These are phyloP conservation scores for Neria commutata DNA, from an alignment of 2,888 invertebrate species.

Conservation along the genomic window DNA sequence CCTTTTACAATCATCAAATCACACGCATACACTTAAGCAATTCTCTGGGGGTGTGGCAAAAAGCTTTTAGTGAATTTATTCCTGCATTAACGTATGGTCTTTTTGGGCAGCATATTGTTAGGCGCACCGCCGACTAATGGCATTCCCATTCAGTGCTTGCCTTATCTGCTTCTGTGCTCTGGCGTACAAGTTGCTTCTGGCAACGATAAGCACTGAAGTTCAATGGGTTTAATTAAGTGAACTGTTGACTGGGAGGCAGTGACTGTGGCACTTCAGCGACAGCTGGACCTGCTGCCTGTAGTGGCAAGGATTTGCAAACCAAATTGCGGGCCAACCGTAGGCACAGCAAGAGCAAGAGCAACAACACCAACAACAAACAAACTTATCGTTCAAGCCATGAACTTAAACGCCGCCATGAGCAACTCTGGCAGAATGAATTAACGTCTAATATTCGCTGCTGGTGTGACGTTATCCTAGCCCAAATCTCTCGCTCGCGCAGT, in stretches of 20 bases:
- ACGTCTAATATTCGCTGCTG: too few species aligned
- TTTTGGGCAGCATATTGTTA: background rate
- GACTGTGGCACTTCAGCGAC: too few species aligned
- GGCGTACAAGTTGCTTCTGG: background rate
- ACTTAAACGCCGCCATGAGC: too few species aligned
- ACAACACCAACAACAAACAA: too few species aligned
- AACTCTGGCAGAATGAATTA: too few species aligned
- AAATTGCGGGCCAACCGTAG: too few species aligned
- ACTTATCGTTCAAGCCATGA: too few species aligned
- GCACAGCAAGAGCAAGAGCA: too few species aligned
- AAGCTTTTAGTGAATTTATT: slow-evolving; percentile 17
- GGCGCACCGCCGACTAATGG: slow-evolving; percentile 8
- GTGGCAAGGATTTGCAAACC: too few species aligned
- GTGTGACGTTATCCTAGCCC: too few species aligned
- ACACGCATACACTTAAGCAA: background rate
- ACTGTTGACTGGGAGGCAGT: background rate
- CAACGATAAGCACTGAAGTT: background rate
- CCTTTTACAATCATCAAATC: background rate
- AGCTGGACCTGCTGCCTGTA: too few species aligned
- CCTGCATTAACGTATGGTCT: background rate
- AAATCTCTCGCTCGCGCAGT: too few species aligned
- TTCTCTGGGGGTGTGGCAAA: background rate
- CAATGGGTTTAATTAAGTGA: slow-evolving; percentile 2
- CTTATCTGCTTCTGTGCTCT: background rate
- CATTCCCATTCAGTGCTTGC: background rate